phyloP scores from a whole-genome alignment of 2,888 invertebrate species.

The Chaitophorus viminalis region DNA sequence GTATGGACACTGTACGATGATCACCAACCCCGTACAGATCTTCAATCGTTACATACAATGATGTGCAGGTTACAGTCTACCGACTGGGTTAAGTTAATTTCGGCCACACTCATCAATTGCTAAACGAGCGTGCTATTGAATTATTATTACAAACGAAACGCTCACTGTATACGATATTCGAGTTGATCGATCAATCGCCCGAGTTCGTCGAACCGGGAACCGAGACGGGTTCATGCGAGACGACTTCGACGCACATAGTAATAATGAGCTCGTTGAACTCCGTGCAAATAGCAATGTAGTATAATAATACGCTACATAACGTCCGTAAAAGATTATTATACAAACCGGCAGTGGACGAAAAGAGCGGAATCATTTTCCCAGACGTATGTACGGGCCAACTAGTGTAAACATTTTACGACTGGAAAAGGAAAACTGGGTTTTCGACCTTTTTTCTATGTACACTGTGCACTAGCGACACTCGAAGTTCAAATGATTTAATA shows the following conservation, averaged over 20 bases:
- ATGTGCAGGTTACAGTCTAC: too few relatives aligned
- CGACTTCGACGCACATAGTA: not conserved
- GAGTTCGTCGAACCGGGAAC: conserved; percentile 1
- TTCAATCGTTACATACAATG: too few relatives aligned
- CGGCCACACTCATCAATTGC: too few relatives aligned
- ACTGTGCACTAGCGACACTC: not conserved
- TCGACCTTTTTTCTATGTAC: not conserved
- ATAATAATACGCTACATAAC: not conserved
- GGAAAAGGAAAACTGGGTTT: not conserved
- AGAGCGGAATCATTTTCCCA: not conserved
- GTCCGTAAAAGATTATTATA: not conserved
- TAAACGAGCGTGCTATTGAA: too few relatives aligned
- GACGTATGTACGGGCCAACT: not conserved
- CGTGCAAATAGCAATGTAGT: not conserved
- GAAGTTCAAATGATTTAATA: not conserved
- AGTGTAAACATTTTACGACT: not conserved
- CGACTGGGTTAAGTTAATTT: too few relatives aligned
- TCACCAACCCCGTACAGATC: too few relatives aligned
- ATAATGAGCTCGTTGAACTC: not conserved
- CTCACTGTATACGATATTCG: not conserved
- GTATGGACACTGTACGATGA: too few relatives aligned
- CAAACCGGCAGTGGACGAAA: not conserved
- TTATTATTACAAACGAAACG: not conserved
- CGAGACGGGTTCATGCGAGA: not conserved
- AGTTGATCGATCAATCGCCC: not conserved